Evolutionary conservation across 2,888 invertebrate species (phyloP), one percentile per base, ranked within the genome.

Genomic region (Drosophila austrosaltans): DNA sequence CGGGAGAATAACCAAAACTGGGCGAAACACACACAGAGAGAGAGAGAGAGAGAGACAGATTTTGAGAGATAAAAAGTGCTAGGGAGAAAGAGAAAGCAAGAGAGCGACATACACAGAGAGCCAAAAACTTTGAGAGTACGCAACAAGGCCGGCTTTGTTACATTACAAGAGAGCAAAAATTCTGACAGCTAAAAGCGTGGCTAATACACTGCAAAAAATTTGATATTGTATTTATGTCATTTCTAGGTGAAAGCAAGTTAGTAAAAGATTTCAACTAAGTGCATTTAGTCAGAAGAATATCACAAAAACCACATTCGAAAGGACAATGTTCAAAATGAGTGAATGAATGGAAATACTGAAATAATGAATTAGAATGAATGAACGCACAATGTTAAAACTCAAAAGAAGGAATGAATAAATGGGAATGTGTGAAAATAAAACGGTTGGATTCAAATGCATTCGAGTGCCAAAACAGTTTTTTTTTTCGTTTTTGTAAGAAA

Each of bases 21-120:
- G 53, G 72, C 28, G 36, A 36, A 5, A 7, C 69, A 63, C 56
- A 63, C 63, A 69, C 12, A 59, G 57, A 57, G 56, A 69, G n/a
- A 59, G 57, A 57, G 56, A 57, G 48, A 39, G 65, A 56, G 59
- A 36, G 63, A 20, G 65, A 66, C 66, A 56, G 61, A 40, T 8
- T 4, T 28, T 28, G 28, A 28, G 28, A 16, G 16, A 16, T 16
- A 16, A 1, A 16, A 16, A 16, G 16, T 16, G 16, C 16, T 16
- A 16, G 16, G 16, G 16, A 16, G 16, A 16, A 16, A 16, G 16
- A 28, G 30, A 5, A 30, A 30, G 30, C 30, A 6, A n/a, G 48
- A 32, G 39, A 53, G 53, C 44, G 53, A 57, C 71, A 61, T 68
- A 72, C 72, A 79, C 66, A 20, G 25, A 36, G 48, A 22, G 20